Percentiles rank a stretch among this genome's conserved stretches.
Evolutionary conservation across 2,113 vertebrate genomes (phyloP).

Genomic region (Paedocypris sp.): DNA sequence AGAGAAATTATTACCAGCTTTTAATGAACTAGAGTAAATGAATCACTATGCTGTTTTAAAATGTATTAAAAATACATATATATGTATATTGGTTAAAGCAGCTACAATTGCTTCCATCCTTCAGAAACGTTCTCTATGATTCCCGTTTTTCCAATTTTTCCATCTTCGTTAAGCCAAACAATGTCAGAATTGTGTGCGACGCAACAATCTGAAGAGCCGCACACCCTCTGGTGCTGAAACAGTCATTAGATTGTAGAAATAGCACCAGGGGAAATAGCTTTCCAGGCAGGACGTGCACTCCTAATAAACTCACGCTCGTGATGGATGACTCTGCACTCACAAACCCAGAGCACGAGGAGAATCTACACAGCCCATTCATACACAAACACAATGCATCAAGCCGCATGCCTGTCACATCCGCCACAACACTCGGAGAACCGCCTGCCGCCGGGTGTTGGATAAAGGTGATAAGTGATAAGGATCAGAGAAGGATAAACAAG

Average conservation of each 20-base stretch:
- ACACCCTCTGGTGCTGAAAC: slow-evolving; percentile 18
- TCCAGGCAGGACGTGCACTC: slow-evolving; percentile 9
- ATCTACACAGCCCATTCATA: slow-evolving; percentile 9
- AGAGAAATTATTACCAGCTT: no score
- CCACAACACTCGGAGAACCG: not conserved
- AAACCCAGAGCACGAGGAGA: slow-evolving; percentile 21
- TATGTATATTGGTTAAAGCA: no score
- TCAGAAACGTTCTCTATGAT: no score
- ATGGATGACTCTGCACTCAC: slow-evolving; percentile 22
- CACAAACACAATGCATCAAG: slow-evolving; percentile 32
- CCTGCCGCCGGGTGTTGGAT: not conserved
- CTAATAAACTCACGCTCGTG: slow-evolving; percentile 20
- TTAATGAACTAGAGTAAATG: no score
- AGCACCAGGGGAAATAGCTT: slow-evolving; percentile 6
- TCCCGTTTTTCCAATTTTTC: not conserved
- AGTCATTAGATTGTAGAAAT: slow-evolving; percentile 29
- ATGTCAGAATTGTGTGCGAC: not conserved
- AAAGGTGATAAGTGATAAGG: slow-evolving; percentile 1
- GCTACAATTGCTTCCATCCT: no score
- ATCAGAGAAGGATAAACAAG: not conserved
- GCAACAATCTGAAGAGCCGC: slow-evolving; percentile 11
- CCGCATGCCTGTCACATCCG: slow-evolving; percentile 4
- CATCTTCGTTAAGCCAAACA: not conserved
- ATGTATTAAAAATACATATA: no score
- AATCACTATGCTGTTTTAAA: no score